Conservation (phyloP, 2,113 vertebrate species). For the Cyphomyrus discorhynchus region DNA sequence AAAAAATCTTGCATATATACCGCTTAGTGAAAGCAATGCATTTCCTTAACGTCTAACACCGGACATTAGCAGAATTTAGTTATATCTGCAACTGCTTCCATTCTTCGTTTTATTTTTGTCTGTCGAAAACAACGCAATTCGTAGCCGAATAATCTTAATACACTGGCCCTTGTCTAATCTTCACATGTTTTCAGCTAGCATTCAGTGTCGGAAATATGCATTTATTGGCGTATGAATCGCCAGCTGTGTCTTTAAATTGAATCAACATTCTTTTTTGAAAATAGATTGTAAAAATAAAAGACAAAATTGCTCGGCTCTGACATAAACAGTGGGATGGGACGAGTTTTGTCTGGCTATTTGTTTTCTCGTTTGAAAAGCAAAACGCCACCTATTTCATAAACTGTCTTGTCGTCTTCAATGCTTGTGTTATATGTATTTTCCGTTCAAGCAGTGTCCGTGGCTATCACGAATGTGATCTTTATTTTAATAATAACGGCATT, state of each 20-base stretch:
- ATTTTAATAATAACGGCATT: neutral
- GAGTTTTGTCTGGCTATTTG: neutral
- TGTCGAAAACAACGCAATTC: neutral
- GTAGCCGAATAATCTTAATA: neutral
- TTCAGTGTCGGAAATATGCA: neutral
- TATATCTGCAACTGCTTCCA: neutral
- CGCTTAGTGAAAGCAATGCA: neutral
- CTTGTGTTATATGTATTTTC: neutral
- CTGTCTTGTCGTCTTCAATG: neutral
- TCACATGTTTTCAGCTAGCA: neutral
- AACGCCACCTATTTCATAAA: neutral
- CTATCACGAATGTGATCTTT: neutral
- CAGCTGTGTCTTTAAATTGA: neutral
- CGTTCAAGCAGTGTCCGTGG: neutral
- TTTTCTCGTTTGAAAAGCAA: neutral
- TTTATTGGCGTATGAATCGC: neutral
- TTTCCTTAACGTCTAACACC: neutral
- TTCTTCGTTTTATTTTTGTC: neutral
- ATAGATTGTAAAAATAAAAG: neutral
- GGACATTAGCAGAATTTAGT: neutral
- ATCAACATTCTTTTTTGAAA: neutral
- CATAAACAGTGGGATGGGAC: neutral
- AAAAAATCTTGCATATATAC: neutral
- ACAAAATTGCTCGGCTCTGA: neutral
- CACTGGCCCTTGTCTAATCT: neutral